Percentiles rank a stretch among this genome's conserved stretches.
Conservation (phyloP, 2,113 vertebrate genomes). For the Ammospiza caudacuta region DNA sequence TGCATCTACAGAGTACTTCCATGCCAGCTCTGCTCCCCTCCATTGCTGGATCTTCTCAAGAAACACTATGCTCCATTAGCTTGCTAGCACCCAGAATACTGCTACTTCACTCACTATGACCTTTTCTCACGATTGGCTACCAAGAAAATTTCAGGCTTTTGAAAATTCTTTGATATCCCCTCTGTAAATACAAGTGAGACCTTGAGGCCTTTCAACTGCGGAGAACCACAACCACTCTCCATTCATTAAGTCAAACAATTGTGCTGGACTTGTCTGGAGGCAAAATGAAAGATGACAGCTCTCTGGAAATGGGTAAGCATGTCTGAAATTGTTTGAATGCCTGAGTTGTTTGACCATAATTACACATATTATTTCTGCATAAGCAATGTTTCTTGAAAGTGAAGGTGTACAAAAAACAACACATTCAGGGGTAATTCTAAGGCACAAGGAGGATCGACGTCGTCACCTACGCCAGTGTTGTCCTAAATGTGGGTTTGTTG, state of each 20-base stretch:
- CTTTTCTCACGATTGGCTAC: neutral
- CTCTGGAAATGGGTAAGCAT: neutral
- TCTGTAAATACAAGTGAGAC: neutral
- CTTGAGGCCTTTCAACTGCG: neutral
- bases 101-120: rapidly evolving
- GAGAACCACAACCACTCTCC: neutral
- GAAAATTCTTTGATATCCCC: neutral
- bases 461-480: rapidly evolving
- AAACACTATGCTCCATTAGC: neutral
- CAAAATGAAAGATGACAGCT: neutral
- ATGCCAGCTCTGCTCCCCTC: rapidly evolving
- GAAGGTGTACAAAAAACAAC: neutral
- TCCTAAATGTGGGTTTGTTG: neutral
- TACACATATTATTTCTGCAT: neutral
- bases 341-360: neutral
- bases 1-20: neutral
- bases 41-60: rapidly evolving
- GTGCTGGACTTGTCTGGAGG: neutral
- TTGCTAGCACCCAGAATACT: neutral
- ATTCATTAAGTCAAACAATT: neutral
- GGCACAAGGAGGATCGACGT: neutral
- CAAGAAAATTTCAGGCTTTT: neutral
- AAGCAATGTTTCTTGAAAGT: neutral
- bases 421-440: neutral
- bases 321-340: neutral